Evolutionary conservation across 2,113 vertebrate species (phyloP).

Genomic region (Pachypanchax playfairii): DNA sequence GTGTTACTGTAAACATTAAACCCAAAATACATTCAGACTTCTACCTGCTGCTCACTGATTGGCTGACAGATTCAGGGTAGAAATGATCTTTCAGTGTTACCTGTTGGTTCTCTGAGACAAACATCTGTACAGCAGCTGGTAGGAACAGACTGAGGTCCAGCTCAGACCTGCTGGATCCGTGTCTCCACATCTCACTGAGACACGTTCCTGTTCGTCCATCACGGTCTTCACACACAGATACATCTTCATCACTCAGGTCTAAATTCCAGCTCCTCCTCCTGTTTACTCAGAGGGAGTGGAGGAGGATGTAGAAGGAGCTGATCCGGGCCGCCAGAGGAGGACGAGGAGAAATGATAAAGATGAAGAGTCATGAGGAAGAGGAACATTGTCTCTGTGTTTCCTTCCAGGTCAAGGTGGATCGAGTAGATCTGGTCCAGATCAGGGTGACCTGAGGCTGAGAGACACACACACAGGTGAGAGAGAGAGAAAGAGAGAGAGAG

Average conservation of each 20-base stretch:
- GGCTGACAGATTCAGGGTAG: no score
- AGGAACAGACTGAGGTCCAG: neutral
- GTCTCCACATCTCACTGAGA: neutral
- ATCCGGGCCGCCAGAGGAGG: slow-evolving; percentile 27
- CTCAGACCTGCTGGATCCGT: neutral
- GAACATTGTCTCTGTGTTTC: slow-evolving; percentile 4
- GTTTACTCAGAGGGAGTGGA: slow-evolving; percentile 25
- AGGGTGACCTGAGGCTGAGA: neutral
- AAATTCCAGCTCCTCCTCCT: neutral
- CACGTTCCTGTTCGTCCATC: neutral
- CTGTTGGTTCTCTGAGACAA: no score
- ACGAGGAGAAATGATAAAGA: neutral
- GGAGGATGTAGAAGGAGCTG: slow-evolving; percentile 19
- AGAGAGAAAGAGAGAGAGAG: neutral
- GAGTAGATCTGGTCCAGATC: neutral
- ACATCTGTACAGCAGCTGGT: no score
- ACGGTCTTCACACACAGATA: neutral
- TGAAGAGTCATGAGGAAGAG: slow-evolving; percentile 1
- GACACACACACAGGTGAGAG: slow-evolving; percentile 22
- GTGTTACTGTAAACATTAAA: no score
- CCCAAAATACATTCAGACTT: no score
- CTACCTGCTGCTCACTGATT: no score
- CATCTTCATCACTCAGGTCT: neutral
- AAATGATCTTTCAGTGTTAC: no score
- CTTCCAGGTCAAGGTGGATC: slow-evolving; percentile 4